These are phyloP conservation scores for Hystrix cristata DNA, from an alignment of 2,113 vertebrate genomes.

Conservation along the genomic window DNA sequence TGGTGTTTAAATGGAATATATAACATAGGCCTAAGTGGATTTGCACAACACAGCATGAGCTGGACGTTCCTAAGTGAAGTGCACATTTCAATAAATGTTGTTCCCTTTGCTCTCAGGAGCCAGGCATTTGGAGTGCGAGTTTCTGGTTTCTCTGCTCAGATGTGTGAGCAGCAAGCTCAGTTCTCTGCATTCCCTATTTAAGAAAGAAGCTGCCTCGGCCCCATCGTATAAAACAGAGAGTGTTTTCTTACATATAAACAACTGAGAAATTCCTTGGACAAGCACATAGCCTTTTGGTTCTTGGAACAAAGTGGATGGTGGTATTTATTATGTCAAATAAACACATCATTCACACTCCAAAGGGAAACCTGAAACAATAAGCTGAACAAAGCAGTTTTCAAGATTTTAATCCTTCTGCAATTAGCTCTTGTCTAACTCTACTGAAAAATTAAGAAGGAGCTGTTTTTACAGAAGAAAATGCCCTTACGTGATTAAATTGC, in stretches of 20 bases:
- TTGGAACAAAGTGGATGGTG: constrained; percentile 75
- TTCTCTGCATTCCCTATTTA: constrained; percentile 66
- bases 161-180: constrained; percentile 24
- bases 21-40: fast-evolving
- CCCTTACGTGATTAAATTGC: not conserved
- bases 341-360: constrained; percentile 76
- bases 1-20: not conserved
- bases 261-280: constrained; percentile 72
- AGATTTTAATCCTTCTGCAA: constrained; percentile 64
- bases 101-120: not conserved
- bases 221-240: constrained; percentile 71
- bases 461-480: constrained; percentile 52
- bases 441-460: constrained; percentile 56
- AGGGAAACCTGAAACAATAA: constrained; percentile 76
- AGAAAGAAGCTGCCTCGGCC: constrained; percentile 35
- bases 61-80: not conserved
- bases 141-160: constrained; percentile 55
- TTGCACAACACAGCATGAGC: not conserved
- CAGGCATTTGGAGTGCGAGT: constrained; percentile 33
- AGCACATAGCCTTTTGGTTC: constrained; percentile 71
- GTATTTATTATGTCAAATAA: constrained; percentile 83
- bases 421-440: constrained; percentile 59
- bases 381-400: constrained; percentile 80
- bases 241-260: constrained; percentile 80
- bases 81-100: not conserved